A percentile compares a stretch with the other conserved stretches of the same genome.
These are phyloP conservation scores for Drosophila neonasuta DNA, from an alignment of 2,888 invertebrate genomes.

Conservation along the genomic window DNA sequence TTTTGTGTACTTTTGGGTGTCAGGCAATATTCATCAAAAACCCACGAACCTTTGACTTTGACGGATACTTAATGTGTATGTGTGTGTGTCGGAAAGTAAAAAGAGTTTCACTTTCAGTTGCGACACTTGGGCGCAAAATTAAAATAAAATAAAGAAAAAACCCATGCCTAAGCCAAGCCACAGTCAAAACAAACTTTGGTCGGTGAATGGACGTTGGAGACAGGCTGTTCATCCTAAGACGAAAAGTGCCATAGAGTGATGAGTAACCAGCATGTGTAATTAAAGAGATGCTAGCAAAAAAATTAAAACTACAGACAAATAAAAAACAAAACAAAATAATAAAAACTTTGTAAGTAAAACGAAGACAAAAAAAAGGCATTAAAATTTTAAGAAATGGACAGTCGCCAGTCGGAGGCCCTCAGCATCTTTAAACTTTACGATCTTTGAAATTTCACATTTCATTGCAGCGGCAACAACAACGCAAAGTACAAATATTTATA, in stretches of 20 bases:
- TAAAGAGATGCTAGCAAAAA: constrained; percentile 65
- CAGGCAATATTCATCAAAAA: constrained; percentile 32
- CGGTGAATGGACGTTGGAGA: constrained; percentile 9
- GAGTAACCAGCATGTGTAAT: constrained; percentile 65
- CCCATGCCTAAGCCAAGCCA: constrained; percentile 7
- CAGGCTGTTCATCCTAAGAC: constrained; percentile 27
- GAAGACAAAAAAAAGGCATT: constrained; percentile 36
- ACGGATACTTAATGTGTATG: constrained; percentile 23
- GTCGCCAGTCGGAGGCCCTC: constrained; percentile 25
- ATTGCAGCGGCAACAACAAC: constrained; percentile 50
- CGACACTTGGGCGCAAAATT: constrained; percentile 58
- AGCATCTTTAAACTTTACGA: constrained; percentile 72
- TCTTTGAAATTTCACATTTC: constrained; percentile 74
- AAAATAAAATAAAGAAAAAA: constrained; percentile 3
- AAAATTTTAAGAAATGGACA: constrained; percentile 50
- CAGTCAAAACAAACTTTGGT: constrained; percentile 4
- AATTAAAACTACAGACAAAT: constrained; percentile 15
- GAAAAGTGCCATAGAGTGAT: constrained; percentile 45
- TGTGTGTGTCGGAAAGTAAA: constrained; percentile 53
- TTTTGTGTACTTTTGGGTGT: constrained; percentile 13
- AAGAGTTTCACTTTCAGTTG: constrained; percentile 75
- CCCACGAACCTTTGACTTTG: constrained; percentile 48
- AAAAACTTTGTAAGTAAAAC: constrained; percentile 38
- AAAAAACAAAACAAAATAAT: constrained; percentile 38
- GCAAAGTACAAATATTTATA: constrained; percentile 57